Evolutionary conservation across 2,888 invertebrate genomes (phyloP).

Genomic region (Macaria notata): DNA sequence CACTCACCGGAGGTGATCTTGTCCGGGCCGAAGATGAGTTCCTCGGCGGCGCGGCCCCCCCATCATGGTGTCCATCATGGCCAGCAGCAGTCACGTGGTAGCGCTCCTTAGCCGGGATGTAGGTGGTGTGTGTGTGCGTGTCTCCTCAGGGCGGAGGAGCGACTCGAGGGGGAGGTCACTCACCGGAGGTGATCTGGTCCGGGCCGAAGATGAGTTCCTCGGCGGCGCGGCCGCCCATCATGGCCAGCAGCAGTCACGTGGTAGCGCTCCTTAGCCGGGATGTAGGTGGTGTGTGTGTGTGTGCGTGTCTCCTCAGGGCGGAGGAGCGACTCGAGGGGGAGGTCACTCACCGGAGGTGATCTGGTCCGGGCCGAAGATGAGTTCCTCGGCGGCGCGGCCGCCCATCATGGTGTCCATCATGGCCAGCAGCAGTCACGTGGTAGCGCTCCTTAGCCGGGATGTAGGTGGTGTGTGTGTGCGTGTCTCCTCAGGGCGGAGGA

Average conservation of each 20-base stretch:
- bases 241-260: conserved; percentile 93
- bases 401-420: too few species aligned
- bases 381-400: conserved; percentile 98
- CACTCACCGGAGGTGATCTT: conserved; percentile 92
- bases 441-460: conserved; percentile 97
- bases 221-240: conserved; percentile 98
- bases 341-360: conserved; percentile 92
- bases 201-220: conserved; percentile 97
- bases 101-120: conserved; percentile 96
- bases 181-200: conserved; percentile 96
- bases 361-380: conserved; percentile 96
- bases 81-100: conserved; percentile 94
- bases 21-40: conserved; percentile 96
- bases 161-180: too few species aligned
- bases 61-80: conserved; percentile 98
- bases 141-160: too few species aligned
- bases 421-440: conserved; percentile 93
- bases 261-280: conserved; percentile 96
- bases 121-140: conserved; percentile 98
- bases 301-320: too few species aligned
- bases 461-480: conserved; percentile 93
- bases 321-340: too few species aligned
- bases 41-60: conserved; percentile 99
- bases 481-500: too few species aligned
- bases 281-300: conserved; percentile 98